Evolutionary conservation across 2,797 vertebrate species (phyloP), one percentile per base, ranked within the genome.

Genomic region (Melanogrammus aeglefinus): DNA sequence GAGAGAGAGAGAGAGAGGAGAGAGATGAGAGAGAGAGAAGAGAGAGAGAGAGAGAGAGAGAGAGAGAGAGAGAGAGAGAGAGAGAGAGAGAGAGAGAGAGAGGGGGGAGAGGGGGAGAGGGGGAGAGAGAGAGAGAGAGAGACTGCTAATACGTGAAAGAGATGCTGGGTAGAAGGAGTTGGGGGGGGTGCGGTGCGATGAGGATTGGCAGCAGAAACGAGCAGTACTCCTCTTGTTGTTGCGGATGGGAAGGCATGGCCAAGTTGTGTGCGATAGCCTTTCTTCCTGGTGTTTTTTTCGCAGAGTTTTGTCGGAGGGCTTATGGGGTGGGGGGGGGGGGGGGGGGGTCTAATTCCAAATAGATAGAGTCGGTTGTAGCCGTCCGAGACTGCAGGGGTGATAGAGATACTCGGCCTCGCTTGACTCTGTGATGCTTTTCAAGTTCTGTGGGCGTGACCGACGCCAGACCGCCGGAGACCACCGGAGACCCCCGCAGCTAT

Each of bases 81-180:
- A 57, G 24, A 72, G 66, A 47, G 63, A 21, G 13, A 3, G 44
- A 47, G 44, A 47, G 44, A 1, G 74, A 77, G 71, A 69, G 38
- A 31, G n/a, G n/a, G n/a, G n/a, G n/a, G 29, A 31, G 29, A 31
- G 29, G 36, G 71, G 9, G 47, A 72, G 79, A 36, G 69, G 24
- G 18, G 57, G 24, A 72, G 66, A 47, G 63, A 21, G 12, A 14
- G 44, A 47, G 44, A 47, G 44, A 16, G 74, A 77, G 71, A 72
- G 38, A 31, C 74, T 70, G 74, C 14, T 4, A 38, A 14, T 9
- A 41, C 4, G 9, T 16, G 51, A 5, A 66, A 35, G 29, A 57
- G 70, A 69, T 29, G 66, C 70, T 73, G 24, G 76, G 41, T 82
- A 76, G 38, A 63, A 18, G 8, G 14, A 18, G 29, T 72, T n/a